Conservation (phyloP, 1,140 invertebrate species). For the Ruditapes philippinarum region DNA sequence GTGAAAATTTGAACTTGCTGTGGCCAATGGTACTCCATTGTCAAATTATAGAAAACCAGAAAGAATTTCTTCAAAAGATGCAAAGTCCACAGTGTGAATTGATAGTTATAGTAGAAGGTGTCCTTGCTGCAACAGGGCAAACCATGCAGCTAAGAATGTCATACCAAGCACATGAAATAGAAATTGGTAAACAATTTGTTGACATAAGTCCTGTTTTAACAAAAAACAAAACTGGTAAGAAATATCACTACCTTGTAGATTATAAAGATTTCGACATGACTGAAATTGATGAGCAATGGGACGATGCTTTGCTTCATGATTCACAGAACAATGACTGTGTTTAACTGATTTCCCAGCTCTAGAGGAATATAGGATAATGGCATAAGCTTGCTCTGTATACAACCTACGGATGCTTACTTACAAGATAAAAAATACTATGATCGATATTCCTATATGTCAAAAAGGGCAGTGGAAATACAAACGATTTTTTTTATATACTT, state of each 20-base stretch:
- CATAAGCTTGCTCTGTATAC: too few relatives aligned
- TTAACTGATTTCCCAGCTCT: too few relatives aligned
- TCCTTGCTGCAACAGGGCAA: conserved; percentile 79
- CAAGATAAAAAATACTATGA: too few relatives aligned
- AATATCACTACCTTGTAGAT: conserved; percentile 44
- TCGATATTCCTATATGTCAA: too few relatives aligned
- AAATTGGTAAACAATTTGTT: conserved; percentile 52
- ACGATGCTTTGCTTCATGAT: neutral
- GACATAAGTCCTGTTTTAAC: conserved; percentile 48
- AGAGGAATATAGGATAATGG: too few relatives aligned
- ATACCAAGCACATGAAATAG: conserved; percentile 86
- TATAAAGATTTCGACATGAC: conserved; percentile 40
- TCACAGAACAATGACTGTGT: too few relatives aligned
- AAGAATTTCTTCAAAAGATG: conserved; percentile 94
- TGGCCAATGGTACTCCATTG: conserved; percentile 94
- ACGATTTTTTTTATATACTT: too few relatives aligned
- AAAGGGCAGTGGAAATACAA: too few relatives aligned
- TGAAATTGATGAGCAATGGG: conserved; percentile 46
- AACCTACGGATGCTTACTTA: too few relatives aligned
- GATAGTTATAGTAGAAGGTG: conserved; percentile 96
- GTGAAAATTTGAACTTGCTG: conserved; percentile 94
- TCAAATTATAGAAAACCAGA: conserved; percentile 93
- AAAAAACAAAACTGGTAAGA: neutral
- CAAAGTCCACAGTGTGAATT: conserved; percentile 93
- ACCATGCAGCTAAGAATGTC: conserved; percentile 85